Conservation (phyloP, 2,888 invertebrate genomes). For the Digitonthophagus gazella region DNA sequence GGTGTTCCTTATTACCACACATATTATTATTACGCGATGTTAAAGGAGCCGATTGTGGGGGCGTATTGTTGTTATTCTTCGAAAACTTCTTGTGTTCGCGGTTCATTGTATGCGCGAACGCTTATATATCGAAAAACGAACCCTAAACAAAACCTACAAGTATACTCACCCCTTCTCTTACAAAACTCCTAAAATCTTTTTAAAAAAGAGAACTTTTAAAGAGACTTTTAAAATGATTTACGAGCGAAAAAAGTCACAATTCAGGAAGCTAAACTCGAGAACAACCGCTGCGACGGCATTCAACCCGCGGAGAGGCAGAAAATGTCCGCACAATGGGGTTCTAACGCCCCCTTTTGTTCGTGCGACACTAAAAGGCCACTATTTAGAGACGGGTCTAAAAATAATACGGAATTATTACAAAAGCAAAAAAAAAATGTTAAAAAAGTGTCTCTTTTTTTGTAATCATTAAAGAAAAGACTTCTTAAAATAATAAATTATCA, state of each 20-base stretch:
- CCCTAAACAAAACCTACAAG: too few species aligned
- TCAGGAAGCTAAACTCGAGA: constrained; percentile 2
- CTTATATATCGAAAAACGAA: too few species aligned
- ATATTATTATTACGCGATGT: neutral
- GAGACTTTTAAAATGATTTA: neutral
- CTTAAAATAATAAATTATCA: neutral
- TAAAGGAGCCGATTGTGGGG: constrained; percentile 3
- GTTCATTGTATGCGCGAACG: neutral
- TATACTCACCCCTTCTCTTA: too few species aligned
- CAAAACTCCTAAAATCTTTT: too few species aligned
- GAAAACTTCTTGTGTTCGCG: neutral
- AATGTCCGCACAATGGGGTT: neutral
- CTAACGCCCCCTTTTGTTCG: neutral
- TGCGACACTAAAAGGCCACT: constrained; percentile 1
- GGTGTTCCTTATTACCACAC: constrained; percentile 25
- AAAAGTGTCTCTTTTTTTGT: neutral
- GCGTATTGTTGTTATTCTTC: constrained; percentile 11
- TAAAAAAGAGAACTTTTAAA: too few species aligned
- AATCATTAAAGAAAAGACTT: neutral
- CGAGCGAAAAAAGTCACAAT: constrained; percentile 2
- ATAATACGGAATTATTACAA: too few species aligned
- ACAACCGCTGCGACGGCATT: constrained; percentile 1
- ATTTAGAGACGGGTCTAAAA: too few species aligned
- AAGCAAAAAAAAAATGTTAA: too few species aligned
- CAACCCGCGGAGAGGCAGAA: neutral